These are phyloP conservation scores for Chelonia mydas DNA, from an alignment of 2,797 vertebrate species.

Conservation along the genomic window DNA sequence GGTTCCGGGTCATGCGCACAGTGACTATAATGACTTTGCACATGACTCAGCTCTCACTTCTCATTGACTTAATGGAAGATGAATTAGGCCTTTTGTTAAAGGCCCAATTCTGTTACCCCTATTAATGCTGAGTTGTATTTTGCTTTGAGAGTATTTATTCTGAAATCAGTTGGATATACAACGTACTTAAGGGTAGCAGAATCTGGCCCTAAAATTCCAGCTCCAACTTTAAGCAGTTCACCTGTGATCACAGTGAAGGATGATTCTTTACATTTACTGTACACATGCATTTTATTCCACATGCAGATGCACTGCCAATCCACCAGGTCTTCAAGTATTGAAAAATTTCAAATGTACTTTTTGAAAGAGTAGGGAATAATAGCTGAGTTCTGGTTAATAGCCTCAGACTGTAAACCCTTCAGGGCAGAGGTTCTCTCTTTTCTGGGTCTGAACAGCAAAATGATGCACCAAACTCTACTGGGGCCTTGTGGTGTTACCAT, in stretches of 20 bases:
- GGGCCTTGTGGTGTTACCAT: neutral
- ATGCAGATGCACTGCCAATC: neutral
- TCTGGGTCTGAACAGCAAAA: neutral
- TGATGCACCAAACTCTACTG: neutral
- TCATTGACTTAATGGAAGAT: conserved; percentile 10
- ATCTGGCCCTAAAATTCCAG: neutral
- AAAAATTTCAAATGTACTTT: neutral
- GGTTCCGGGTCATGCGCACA: neutral
- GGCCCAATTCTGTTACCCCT: neutral
- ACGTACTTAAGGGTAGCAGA: neutral
- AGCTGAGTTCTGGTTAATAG: neutral
- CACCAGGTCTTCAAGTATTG: neutral
- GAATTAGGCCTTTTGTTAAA: conserved; percentile 24
- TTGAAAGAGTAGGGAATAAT: neutral
- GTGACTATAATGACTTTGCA: neutral
- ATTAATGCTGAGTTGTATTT: neutral
- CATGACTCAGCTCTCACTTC: neutral
- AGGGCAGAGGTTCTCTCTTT: neutral
- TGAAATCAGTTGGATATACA: neutral
- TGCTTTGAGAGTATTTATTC: neutral
- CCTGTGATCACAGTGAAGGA: neutral
- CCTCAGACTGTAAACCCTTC: neutral
- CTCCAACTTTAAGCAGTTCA: neutral
- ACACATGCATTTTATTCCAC: neutral
- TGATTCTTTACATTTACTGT: neutral